phyloP scores from a whole-genome alignment of 2,797 vertebrate genomes.

The Champsocephalus gunnari region DNA sequence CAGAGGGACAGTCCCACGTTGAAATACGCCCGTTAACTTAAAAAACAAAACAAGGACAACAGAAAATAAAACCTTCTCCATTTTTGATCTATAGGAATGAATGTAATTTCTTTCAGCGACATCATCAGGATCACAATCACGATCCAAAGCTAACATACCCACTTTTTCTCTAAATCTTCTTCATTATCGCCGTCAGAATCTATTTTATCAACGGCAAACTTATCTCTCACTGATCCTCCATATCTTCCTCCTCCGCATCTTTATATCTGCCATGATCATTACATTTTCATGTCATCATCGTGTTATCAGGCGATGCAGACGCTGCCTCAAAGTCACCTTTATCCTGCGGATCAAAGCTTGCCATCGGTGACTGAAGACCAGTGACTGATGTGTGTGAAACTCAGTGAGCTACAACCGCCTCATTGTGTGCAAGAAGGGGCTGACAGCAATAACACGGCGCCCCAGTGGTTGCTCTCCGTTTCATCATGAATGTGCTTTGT shows the following conservation, averaged over 20 bases:
- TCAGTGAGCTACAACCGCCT: constrained; percentile 32
- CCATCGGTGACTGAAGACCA: constrained; percentile 38
- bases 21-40: too few species aligned
- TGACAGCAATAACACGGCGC: constrained; percentile 50
- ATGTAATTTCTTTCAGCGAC: constrained; percentile 7
- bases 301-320: constrained; percentile 40
- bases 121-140: constrained; percentile 13
- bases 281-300: constrained; percentile 43
- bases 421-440: constrained; percentile 44
- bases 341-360: constrained; percentile 65
- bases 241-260: constrained; percentile 21
- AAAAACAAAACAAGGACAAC: too few species aligned
- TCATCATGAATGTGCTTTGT: constrained; percentile 75
- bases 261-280: constrained; percentile 26
- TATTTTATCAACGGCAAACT: constrained; percentile 9
- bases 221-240: constrained; percentile 13
- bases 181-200: constrained; percentile 14
- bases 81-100: neutral
- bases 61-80: neutral
- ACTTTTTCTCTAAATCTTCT: constrained; percentile 7
- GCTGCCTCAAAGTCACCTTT: constrained; percentile 55
- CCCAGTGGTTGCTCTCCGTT: constrained; percentile 67
- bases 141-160: constrained; percentile 8
- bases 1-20: too few species aligned
- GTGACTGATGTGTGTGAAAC: constrained; percentile 50